Evolutionary conservation across 2,888 invertebrate genomes (phyloP).

Genomic region (Orthonevra nobilis): DNA sequence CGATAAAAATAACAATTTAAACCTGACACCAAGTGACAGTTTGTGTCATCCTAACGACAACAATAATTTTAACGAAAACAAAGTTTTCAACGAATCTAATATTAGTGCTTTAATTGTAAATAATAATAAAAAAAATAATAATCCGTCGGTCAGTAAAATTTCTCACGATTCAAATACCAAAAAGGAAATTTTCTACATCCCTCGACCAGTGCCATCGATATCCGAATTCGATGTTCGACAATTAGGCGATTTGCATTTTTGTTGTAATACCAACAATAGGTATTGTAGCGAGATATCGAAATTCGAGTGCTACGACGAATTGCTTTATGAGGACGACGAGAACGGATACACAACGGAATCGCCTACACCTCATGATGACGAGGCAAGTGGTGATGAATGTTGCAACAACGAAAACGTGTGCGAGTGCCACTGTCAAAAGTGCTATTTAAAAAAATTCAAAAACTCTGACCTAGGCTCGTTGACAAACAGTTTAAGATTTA

Average conservation of each 20-base stretch:
- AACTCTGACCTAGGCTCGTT: conserved; percentile 2
- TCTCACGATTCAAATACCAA: background rate
- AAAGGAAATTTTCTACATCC: conserved; percentile 53
- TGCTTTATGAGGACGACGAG: conserved; percentile 73
- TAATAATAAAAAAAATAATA: too few species aligned
- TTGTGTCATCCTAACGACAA: conserved; percentile 21
- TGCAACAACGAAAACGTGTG: conserved; percentile 34
- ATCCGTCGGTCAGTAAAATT: conserved; percentile 4
- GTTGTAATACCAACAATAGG: conserved; percentile 13
- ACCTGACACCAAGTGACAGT: conserved; percentile 37
- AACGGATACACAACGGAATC: conserved; percentile 53
- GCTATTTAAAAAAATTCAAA: conserved; percentile 46
- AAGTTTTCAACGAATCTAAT: conserved; percentile 12
- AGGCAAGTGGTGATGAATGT: conserved; percentile 29
- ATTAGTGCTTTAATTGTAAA: conserved; percentile 42
- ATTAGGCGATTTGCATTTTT: conserved; percentile 72
- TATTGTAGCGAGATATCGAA: conserved; percentile 28
- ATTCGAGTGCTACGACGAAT: conserved; percentile 77
- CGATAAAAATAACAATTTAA: conserved; percentile 48
- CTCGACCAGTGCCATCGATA: conserved; percentile 57
- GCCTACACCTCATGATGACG: conserved; percentile 34
- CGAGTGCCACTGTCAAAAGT: conserved; percentile 69
- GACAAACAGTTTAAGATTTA: conserved; percentile 30
- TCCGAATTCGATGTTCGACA: conserved; percentile 77
- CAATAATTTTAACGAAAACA: conserved; percentile 19